phyloP scores from a whole-genome alignment of 2,888 invertebrate species.

The Stomorhina lunata region DNA sequence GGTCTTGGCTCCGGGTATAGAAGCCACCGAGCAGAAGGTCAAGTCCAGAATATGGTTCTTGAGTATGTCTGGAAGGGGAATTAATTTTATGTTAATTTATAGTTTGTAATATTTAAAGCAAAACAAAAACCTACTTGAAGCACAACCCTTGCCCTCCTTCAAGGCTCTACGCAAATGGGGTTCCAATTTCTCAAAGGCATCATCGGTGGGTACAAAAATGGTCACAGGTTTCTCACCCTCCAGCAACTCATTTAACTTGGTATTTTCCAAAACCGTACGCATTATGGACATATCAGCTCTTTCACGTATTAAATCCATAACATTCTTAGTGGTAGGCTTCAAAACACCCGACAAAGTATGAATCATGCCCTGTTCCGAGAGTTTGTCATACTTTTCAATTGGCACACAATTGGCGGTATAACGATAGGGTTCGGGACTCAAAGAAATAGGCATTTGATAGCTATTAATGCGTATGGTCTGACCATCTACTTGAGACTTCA shows the following conservation, averaged over 20 bases:
- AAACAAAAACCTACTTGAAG: conserved; percentile 81
- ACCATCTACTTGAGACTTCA: conserved; percentile 76
- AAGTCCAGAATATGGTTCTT: conserved; percentile 85
- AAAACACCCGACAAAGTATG: conserved; percentile 84
- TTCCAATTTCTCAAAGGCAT: conserved; percentile 84
- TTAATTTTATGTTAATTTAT: too few relatives aligned
- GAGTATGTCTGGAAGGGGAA: conserved; percentile 82
- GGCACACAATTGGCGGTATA: conserved; percentile 86
- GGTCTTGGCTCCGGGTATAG: conserved; percentile 80
- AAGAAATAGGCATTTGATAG: conserved; percentile 73
- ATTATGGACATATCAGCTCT: conserved; percentile 83
- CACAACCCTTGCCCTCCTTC: conserved; percentile 82
- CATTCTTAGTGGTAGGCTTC: conserved; percentile 81
- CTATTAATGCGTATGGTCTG: conserved; percentile 78
- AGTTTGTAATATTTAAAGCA: not conserved
- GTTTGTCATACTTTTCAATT: conserved; percentile 83
- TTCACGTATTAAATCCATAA: conserved; percentile 82
- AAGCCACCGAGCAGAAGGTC: conserved; percentile 84
- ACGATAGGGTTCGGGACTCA: conserved; percentile 73
- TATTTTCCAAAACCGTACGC: conserved; percentile 81
- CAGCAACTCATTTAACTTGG: conserved; percentile 82
- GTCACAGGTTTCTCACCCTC: conserved; percentile 82
- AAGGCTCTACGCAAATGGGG: conserved; percentile 81
- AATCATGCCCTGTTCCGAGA: conserved; percentile 85
- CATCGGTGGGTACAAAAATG: conserved; percentile 85